A percentile compares a stretch with the other conserved stretches of the same genome.
Evolutionary conservation across 2,797 vertebrate species (phyloP).

Genomic region (Typhlichthys eigenmanni): DNA sequence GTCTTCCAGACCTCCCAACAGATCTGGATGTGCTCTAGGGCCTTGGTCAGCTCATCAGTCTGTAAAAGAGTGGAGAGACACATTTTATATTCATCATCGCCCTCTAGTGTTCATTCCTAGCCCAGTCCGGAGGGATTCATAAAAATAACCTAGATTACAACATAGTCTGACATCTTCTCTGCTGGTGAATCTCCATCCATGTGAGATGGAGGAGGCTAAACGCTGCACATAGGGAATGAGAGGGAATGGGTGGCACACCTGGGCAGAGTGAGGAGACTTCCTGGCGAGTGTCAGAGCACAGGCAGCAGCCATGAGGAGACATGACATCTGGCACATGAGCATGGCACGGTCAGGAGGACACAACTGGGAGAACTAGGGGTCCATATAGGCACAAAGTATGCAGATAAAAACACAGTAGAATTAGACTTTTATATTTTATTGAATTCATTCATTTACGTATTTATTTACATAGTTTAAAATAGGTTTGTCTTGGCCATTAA

Average conservation of each 20-base stretch:
- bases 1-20: constrained; percentile 85
- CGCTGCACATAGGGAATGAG: constrained; percentile 39
- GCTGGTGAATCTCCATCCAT: constrained; percentile 59
- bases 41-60: constrained; percentile 77
- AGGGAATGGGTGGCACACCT: constrained; percentile 75
- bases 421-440: too few relatives aligned
- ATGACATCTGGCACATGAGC: constrained; percentile 88
- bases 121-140: constrained; percentile 16
- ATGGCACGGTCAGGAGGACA: constrained; percentile 83
- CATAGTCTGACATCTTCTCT: constrained; percentile 55
- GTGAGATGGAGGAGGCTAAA: constrained; percentile 50
- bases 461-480: too few relatives aligned
- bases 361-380: constrained; percentile 84
- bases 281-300: constrained; percentile 84
- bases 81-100: constrained; percentile 50
- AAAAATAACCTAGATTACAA: constrained; percentile 14
- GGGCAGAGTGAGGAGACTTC: constrained; percentile 62
- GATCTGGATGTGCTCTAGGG: constrained; percentile 81
- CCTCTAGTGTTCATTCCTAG: constrained; percentile 66
- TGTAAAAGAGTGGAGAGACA: constrained; percentile 52
- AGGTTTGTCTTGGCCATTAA: too few relatives aligned
- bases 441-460: too few relatives aligned
- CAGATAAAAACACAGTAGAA: too few relatives aligned
- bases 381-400: constrained; percentile 15
- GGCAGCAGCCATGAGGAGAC: constrained; percentile 87